These are phyloP conservation scores for Chionoecetes opilio DNA, from an alignment of 1,140 invertebrate genomes.

Conservation along the genomic window DNA sequence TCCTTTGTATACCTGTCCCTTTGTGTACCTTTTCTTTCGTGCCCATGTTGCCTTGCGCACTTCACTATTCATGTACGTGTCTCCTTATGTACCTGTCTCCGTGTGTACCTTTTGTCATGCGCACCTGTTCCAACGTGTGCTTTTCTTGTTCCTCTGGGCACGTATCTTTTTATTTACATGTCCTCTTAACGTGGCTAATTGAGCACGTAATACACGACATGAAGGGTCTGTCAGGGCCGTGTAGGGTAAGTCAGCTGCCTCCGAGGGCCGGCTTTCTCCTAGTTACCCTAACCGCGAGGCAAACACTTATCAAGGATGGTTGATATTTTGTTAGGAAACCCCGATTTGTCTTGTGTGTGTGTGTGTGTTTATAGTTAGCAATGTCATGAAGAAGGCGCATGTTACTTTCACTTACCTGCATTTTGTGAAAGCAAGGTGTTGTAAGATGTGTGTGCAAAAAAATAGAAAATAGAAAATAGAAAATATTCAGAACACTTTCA, in stretches of 20 bases:
- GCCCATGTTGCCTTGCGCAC: background rate
- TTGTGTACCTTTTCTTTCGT: background rate
- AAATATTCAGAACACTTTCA: no score
- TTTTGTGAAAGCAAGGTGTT: background rate
- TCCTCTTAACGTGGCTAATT: background rate
- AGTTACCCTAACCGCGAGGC: background rate
- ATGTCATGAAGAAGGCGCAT: no score
- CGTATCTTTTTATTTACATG: background rate
- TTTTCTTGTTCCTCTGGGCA: background rate
- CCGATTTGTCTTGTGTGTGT: no score
- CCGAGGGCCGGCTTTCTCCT: background rate
- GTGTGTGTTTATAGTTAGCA: no score
- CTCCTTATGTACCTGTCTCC: background rate
- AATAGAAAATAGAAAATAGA: no score
- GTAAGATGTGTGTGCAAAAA: no score
- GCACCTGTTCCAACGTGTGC: background rate
- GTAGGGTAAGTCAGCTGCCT: background rate
- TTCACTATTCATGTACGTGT: slow-evolving; percentile 11
- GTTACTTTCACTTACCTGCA: background rate
- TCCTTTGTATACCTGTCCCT: background rate
- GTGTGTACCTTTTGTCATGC: slow-evolving; percentile 9
- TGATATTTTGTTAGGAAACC: no score
- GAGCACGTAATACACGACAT: slow-evolving; percentile 3
- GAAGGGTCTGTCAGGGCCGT: background rate
- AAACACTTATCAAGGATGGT: no score